Base-by-base conservation (phyloP, 2,113 vertebrate species). In the Platysteira castanea region DNA sequence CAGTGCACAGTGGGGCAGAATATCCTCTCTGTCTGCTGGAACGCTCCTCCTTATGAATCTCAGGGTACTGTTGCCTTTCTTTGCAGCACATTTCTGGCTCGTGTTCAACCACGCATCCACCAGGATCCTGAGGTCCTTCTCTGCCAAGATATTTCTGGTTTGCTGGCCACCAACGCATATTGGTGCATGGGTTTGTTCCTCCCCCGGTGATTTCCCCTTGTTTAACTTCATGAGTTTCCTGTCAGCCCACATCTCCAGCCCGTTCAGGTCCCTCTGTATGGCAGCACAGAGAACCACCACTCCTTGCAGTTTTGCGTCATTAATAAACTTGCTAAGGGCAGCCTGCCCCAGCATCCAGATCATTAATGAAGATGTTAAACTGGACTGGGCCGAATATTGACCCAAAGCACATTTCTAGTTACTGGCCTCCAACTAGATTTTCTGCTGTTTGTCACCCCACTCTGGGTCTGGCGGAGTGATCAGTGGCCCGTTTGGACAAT, bases 351-450 rank as follows among this genome's bases (percentile, higher is more conserved):
- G 16, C 16, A 26, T 14, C 7, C 24, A 41, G 30, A 60, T 49
- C 4, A 50, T 80, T 54, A 46, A 35, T 27, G 21, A 70, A 31
- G 24, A 9, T 24, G 6, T 33, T 69, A 52, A 79, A 81, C 15
- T 46, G 37, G 17, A 47, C 10, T 1, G 3, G 35, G 39, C 27
- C 0, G 0, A 44, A 6, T 19, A n/a, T 23, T 54, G 23, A 31
- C 23, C 23, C 47, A 31, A n/a, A 52, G 19, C 30, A 63, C 28
- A 20, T 4, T 42, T 35, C 15, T 27, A 35, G 4, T 20, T 81
- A 24, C 5, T 61, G 15, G 35, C 15, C 39, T 82, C 24, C 37
- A 57, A 3, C 8, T 27, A 63, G 44, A 19, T 27, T 90, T 64
- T 65, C 26, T 75, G 50, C 19, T 56, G 30, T 24, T 50, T 39